A percentile compares a stretch with the other conserved stretches of the same genome.
Evolutionary conservation across 2,888 invertebrate genomes (phyloP).

Genomic region (Trilocha varians): DNA sequence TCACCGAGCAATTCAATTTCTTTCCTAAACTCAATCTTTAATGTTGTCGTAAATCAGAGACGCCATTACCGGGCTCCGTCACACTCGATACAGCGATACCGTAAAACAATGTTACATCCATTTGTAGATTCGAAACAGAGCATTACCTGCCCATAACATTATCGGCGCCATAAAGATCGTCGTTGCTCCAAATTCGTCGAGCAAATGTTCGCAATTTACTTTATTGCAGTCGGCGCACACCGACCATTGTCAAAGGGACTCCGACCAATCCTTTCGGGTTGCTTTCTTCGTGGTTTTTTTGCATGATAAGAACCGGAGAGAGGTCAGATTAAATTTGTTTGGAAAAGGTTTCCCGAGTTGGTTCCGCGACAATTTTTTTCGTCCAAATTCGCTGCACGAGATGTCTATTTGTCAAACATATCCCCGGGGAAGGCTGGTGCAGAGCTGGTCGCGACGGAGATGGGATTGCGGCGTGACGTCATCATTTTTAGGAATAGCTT

Average conservation of each 20-base stretch:
- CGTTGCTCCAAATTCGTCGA: conserved; percentile 58
- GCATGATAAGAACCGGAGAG: conserved; percentile 13
- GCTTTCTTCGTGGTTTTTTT: conserved; percentile 11
- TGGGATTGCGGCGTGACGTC: conserved; percentile 27
- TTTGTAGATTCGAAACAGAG: conserved; percentile 56
- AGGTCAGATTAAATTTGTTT: conserved; percentile 29
- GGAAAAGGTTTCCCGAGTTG: conserved; percentile 43
- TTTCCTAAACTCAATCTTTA: not conserved
- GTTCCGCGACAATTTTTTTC: conserved; percentile 56
- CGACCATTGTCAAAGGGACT: conserved; percentile 32
- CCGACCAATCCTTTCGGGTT: conserved; percentile 17
- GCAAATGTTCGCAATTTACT: conserved; percentile 68
- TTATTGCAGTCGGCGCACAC: conserved; percentile 58
- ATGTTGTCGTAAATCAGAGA: not conserved
- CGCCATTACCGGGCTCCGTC: conserved; percentile 15
- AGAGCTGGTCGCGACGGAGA: conserved; percentile 30
- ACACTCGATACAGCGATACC: conserved; percentile 15
- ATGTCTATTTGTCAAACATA: conserved; percentile 61
- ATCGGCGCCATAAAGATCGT: conserved; percentile 63
- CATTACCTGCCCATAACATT: conserved; percentile 70
- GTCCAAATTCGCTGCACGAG: conserved; percentile 56
- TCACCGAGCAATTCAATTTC: not conserved
- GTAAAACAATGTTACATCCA: conserved; percentile 60
- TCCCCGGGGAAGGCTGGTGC: conserved; percentile 28
- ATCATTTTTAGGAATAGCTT: conserved; percentile 22